These are phyloP conservation scores for Allobates femoralis DNA, from an alignment of 2,797 vertebrate genomes.

Conservation along the genomic window DNA sequence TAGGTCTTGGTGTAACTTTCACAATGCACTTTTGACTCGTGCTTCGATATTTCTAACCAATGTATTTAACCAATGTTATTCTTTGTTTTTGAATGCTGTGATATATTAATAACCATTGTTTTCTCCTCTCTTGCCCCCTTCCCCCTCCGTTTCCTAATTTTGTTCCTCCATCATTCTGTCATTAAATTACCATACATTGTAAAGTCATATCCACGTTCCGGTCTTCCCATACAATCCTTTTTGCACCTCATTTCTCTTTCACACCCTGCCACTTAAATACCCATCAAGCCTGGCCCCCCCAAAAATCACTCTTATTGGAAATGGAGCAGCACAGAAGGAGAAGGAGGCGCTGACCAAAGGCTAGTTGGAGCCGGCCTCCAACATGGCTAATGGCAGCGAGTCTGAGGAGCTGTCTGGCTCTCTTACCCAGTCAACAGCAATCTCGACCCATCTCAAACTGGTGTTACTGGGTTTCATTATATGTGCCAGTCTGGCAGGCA, in stretches of 20 bases:
- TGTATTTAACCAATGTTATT: constrained; percentile 33
- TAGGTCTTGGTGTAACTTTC: background rate
- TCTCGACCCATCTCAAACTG: constrained; percentile 86
- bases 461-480: constrained; percentile 87
- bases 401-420: constrained; percentile 73
- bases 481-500: constrained; percentile 86
- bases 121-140: background rate
- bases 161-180: constrained; percentile 11
- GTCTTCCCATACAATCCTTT: constrained; percentile 63
- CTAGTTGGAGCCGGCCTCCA: constrained; percentile 67
- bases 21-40: background rate
- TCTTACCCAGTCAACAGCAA: constrained; percentile 73
- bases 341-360: constrained; percentile 68
- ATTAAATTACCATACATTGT: constrained; percentile 14
- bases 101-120: constrained; percentile 49
- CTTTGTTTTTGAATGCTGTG: constrained; percentile 19
- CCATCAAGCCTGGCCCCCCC: constrained; percentile 55
- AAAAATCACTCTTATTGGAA: constrained; percentile 54
- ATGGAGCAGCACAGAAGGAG: constrained; percentile 68
- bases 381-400: constrained; percentile 75
- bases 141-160: constrained; percentile 12
- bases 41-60: constrained; percentile 3
- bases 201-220: constrained; percentile 26
- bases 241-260: constrained; percentile 39
- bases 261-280: constrained; percentile 48